Evolutionary conservation across 1,140 invertebrate genomes (phyloP), one percentile per base, ranked within the genome.

Genomic region (Meloidogyne chitwoodi): DNA sequence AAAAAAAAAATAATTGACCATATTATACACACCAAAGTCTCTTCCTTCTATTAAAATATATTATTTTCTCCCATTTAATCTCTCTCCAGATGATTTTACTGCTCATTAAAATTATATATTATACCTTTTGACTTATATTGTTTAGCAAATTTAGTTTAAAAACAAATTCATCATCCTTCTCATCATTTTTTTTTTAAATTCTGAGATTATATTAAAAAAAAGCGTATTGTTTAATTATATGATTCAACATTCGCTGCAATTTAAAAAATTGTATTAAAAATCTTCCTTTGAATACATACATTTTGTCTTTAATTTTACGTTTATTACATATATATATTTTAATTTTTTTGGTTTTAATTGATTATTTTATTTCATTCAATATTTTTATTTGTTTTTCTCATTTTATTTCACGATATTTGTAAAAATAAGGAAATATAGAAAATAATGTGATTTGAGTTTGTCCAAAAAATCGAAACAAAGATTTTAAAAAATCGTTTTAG

Each of bases 41-140:
- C 12, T 56, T n/a, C n/a, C 27, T 44, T 19, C 29, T 16, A 44
- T 41, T 24, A 12, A 16, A 68, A 27, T 11, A 44, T 26, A n/a
- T 19, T 29, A 44, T 70, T 44, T 44, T 70, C 19, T 38, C 68
- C 48, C 68, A 56, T 44, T 70, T 41, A 27, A 26, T 70, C 68
- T 70, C 68, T 70, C 68, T 68, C 27, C 6, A 38, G 48, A 26
- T 68, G 10, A 31, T 34, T 67, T 68, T 68, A 48, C 67, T 68
- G 67, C 48, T 31, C 22, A 27, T 68, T 24, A 68, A 16, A 34
- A 68, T 41, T 68, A 68, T 41, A 68, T 34, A 68, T 66, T 34
- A 48, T 68, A 68, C 27, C 67, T 34, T 67, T 41, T 41, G 65
- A 34, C 38, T 48, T 44, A 24, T 31, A n/a, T 8, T 5, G 31